Percentiles rank a stretch among this genome's conserved stretches.
These are phyloP conservation scores for Orestias chungarensis DNA, from an alignment of 2,797 vertebrate genomes.

Conservation along the genomic window DNA sequence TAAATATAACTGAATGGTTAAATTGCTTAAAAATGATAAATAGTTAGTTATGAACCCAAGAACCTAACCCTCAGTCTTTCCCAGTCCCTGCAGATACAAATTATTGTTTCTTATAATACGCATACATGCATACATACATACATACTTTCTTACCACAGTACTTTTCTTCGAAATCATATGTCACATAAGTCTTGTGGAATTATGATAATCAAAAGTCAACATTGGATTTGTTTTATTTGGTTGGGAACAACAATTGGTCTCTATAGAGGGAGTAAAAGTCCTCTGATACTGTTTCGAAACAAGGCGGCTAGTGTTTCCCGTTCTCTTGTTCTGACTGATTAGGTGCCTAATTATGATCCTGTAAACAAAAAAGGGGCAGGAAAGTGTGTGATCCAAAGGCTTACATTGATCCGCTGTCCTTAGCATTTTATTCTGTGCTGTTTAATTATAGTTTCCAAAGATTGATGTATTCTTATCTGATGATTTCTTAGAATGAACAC, in stretches of 20 bases:
- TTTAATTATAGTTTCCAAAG: constrained; percentile 4
- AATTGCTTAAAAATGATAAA: not conserved
- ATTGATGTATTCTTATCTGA: not conserved
- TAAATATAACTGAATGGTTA: not conserved
- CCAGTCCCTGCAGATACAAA: constrained; percentile 13
- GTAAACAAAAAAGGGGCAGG: constrained; percentile 18
- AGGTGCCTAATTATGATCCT: constrained; percentile 46
- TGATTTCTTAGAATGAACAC: not conserved
- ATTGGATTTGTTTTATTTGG: constrained; percentile 51
- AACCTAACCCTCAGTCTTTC: not conserved
- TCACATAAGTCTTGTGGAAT: constrained; percentile 38
- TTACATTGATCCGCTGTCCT: constrained; percentile 1
- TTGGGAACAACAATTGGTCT: constrained; percentile 50
- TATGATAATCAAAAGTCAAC: constrained; percentile 38
- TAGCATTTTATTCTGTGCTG: not conserved
- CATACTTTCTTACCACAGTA: not conserved
- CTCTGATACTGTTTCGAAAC: constrained; percentile 52
- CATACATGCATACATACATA: constrained; percentile 7
- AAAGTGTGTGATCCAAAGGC: constrained; percentile 36
- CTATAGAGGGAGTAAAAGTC: constrained; percentile 32
- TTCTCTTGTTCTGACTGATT: constrained; percentile 40
- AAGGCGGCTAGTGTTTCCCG: constrained; percentile 33
- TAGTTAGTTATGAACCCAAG: not conserved
- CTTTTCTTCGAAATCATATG: constrained; percentile 51
- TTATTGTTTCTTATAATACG: constrained; percentile 44